Conservation (phyloP, 2,113 vertebrate species). For the Zosterops borbonicus region DNA sequence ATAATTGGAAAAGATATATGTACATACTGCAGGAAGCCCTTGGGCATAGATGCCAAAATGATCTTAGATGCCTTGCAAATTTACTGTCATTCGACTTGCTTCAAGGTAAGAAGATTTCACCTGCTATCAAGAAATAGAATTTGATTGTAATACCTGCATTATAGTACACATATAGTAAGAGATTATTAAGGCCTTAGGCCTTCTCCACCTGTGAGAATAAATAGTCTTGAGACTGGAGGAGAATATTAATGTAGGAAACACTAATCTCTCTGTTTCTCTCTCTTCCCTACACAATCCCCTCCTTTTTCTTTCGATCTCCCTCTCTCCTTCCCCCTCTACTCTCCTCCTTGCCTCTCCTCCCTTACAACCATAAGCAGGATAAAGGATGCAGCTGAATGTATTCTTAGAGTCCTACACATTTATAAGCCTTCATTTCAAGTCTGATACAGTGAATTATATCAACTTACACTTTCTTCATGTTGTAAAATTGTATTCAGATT, state of each 20-base stretch:
- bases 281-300: not conserved
- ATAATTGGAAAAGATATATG: conserved; percentile 90
- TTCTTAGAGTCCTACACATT: not conserved
- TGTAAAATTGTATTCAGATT: not conserved
- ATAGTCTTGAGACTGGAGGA: not conserved
- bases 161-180: not conserved
- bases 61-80: conserved; percentile 91
- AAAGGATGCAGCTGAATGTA: not conserved
- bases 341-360: not conserved
- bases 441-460: not conserved
- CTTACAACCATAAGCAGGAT: not conserved
- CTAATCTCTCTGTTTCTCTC: not conserved
- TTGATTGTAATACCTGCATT: not conserved
- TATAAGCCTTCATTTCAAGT: not conserved
- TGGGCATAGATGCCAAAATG: conserved; percentile 89
- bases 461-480: not conserved
- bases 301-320: not conserved
- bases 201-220: not conserved
- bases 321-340: not conserved
- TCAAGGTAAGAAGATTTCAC: conserved; percentile 82
- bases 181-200: not conserved
- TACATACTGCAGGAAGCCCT: conserved; percentile 86
- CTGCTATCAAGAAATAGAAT: not conserved
- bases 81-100: conserved; percentile 91
- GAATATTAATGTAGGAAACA: not conserved